phyloP scores from a whole-genome alignment of 2,113 vertebrate genomes.

The Tupaia chinensis region DNA sequence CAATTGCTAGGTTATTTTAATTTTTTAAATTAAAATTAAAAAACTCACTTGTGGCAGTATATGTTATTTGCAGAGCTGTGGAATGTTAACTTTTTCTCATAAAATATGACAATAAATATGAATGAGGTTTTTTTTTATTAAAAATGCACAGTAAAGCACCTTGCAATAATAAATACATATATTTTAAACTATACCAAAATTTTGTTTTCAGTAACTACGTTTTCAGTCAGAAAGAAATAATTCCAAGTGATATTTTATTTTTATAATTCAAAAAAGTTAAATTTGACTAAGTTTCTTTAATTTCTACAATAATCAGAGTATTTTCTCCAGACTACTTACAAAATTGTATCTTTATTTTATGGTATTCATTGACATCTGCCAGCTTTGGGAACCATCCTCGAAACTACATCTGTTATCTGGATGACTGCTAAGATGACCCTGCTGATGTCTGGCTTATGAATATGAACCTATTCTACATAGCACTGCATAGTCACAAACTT shows the following conservation, averaged over 20 bases:
- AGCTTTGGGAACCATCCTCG: background rate
- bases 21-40: slow-evolving; percentile 81
- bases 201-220: slow-evolving; percentile 64
- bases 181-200: background rate
- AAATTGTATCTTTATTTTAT: background rate
- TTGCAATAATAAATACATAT: slow-evolving; percentile 58
- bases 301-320: slow-evolving; percentile 29
- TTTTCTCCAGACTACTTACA: background rate
- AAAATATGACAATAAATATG: slow-evolving; percentile 78
- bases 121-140: slow-evolving; percentile 78
- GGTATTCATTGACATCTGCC: background rate
- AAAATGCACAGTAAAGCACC: slow-evolving; percentile 64
- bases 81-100: slow-evolving; percentile 67
- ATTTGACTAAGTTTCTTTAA: slow-evolving; percentile 17
- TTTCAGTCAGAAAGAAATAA: slow-evolving; percentile 39
- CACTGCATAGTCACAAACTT: background rate
- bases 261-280: slow-evolving; percentile 33
- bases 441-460: background rate
- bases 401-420: background rate
- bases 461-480: background rate
- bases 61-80: background rate
- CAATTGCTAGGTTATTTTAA: slow-evolving; percentile 80
- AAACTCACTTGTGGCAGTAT: slow-evolving; percentile 9
- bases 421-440: background rate
- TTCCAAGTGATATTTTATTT: slow-evolving; percentile 29